phyloP scores from a whole-genome alignment of 2,888 invertebrate genomes.

The Agrilus biguttatus region DNA sequence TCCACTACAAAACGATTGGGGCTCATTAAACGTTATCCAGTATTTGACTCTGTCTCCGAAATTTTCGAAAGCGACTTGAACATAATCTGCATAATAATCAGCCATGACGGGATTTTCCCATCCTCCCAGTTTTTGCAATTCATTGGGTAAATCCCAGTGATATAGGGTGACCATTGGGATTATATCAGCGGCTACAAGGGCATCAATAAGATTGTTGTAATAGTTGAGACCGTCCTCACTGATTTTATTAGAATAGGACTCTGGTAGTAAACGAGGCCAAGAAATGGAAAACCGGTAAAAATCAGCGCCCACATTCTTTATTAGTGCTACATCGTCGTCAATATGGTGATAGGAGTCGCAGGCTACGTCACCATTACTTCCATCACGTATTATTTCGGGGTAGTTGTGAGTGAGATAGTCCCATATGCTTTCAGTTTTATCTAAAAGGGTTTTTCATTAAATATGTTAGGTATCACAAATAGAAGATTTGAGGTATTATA shows the following conservation, averaged over 20 bases:
- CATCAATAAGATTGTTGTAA: slow-evolving; percentile 59
- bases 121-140: slow-evolving; percentile 40
- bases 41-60: slow-evolving; percentile 23
- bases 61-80: slow-evolving; percentile 24
- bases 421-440: slow-evolving; percentile 36
- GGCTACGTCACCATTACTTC: too few species aligned
- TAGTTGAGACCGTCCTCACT: slow-evolving; percentile 56
- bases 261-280: slow-evolving; percentile 52
- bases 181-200: slow-evolving; percentile 42
- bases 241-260: slow-evolving; percentile 45
- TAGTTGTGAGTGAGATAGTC: slow-evolving; percentile 32
- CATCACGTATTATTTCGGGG: slow-evolving; percentile 37
- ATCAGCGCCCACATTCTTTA: slow-evolving; percentile 39
- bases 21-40: slow-evolving; percentile 40
- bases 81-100: slow-evolving; percentile 38
- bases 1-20: slow-evolving; percentile 20
- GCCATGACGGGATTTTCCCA: slow-evolving; percentile 44
- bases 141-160: slow-evolving; percentile 23
- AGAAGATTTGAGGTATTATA: too few species aligned
- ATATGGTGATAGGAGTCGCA: slow-evolving; percentile 52
- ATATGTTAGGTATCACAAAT: too few species aligned
- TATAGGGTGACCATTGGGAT: slow-evolving; percentile 30
- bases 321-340: slow-evolving; percentile 42
- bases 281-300: slow-evolving; percentile 46
- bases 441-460: slow-evolving; percentile 25